Conservation (phyloP, 1,140 invertebrate species). For the Achatina immaculata region DNA sequence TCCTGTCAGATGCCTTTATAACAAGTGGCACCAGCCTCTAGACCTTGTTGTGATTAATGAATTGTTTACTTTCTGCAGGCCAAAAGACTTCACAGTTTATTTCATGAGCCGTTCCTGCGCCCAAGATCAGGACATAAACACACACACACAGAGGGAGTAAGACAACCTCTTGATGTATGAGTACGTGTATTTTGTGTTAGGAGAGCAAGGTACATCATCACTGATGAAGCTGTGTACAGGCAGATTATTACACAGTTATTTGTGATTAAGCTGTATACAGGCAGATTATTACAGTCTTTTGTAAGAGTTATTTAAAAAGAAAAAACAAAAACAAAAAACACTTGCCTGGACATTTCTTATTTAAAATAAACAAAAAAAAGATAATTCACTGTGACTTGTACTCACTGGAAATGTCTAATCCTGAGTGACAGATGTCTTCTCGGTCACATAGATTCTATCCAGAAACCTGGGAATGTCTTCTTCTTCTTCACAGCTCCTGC, state of each 20-base stretch:
- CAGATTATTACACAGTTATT: too few relatives aligned
- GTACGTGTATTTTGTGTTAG: too few relatives aligned
- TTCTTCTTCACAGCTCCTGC: slow-evolving; percentile 99
- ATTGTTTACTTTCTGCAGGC: slow-evolving; percentile 71
- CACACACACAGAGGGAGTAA: too few relatives aligned
- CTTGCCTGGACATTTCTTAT: neutral
- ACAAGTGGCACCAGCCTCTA: neutral
- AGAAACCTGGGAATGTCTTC: slow-evolving; percentile 99
- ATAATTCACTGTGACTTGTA: neutral
- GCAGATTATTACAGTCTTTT: too few relatives aligned
- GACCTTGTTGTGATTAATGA: neutral
- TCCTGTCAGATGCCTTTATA: neutral
- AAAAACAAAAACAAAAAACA: slow-evolving; percentile 2
- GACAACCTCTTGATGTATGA: too few relatives aligned
- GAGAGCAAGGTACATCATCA: too few relatives aligned
- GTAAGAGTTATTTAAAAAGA: too few relatives aligned
- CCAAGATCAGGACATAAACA: slow-evolving; percentile 44
- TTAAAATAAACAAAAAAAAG: neutral
- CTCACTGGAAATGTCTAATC: neutral
- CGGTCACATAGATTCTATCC: slow-evolving; percentile 99
- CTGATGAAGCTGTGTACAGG: too few relatives aligned
- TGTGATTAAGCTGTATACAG: too few relatives aligned
- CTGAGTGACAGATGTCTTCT: slow-evolving; percentile 78
- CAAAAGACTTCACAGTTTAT: slow-evolving; percentile 80
- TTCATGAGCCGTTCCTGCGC: slow-evolving; percentile 83